Percentiles rank a stretch among this genome's conserved stretches.
These are phyloP conservation scores for Zaprionus capensis DNA, from an alignment of 1,140 invertebrate genomes.

Conservation along the genomic window DNA sequence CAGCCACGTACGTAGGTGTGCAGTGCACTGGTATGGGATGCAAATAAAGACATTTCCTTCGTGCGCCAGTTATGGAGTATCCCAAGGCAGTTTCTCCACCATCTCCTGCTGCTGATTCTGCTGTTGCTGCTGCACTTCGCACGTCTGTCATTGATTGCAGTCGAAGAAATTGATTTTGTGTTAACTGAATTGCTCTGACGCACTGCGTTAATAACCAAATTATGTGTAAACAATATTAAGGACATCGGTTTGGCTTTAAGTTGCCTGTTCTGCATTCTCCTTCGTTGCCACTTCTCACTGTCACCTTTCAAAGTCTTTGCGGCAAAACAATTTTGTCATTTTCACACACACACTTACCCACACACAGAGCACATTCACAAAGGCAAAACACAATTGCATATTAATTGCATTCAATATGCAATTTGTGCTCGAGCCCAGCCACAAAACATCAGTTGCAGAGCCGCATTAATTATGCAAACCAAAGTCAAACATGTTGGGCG, in stretches of 20 bases:
- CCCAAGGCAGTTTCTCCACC: slow-evolving; percentile 2
- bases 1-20: slow-evolving; percentile 44
- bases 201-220: slow-evolving; percentile 60
- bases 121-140: not conserved
- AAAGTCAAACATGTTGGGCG: slow-evolving; percentile 27
- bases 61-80: slow-evolving; percentile 31
- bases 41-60: slow-evolving; percentile 58
- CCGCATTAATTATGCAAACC: slow-evolving; percentile 45
- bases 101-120: not conserved
- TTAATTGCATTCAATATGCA: slow-evolving; percentile 46
- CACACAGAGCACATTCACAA: not conserved
- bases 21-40: slow-evolving; percentile 33
- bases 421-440: slow-evolving; percentile 24
- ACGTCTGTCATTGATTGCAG: slow-evolving; percentile 65
- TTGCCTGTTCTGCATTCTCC: not conserved
- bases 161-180: slow-evolving; percentile 69
- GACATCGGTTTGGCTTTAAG: slow-evolving; percentile 15
- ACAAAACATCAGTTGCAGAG: slow-evolving; percentile 28
- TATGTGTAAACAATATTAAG: slow-evolving; percentile 64
- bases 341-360: not conserved
- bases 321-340: slow-evolving; percentile 20
- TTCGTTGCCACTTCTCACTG: not conserved
- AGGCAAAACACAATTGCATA: slow-evolving; percentile 29
- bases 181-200: slow-evolving; percentile 48
- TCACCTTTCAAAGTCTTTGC: slow-evolving; percentile 7